Percentiles rank a stretch among this genome's conserved stretches.
These are phyloP conservation scores for Eustalomyia histrio DNA, from an alignment of 2,888 invertebrate species.

Conservation along the genomic window DNA sequence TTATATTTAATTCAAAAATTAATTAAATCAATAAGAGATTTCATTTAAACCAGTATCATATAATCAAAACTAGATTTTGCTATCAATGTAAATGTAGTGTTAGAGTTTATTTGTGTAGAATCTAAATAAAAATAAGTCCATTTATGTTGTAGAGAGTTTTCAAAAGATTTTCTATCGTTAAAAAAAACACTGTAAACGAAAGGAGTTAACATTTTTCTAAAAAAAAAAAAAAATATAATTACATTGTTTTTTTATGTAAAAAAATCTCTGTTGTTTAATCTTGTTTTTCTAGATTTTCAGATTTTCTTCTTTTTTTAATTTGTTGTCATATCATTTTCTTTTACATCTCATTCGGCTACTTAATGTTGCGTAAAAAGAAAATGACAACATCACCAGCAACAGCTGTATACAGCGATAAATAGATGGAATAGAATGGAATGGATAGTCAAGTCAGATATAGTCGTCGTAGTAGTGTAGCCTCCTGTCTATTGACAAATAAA, in stretches of 20 bases:
- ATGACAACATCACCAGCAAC: slow-evolving; percentile 49
- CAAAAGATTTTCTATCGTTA: neutral
- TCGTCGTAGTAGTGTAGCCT: too few relatives aligned
- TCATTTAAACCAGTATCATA: too few relatives aligned
- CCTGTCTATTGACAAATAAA: slow-evolving; percentile 34
- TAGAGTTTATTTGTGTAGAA: too few relatives aligned
- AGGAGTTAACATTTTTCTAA: neutral
- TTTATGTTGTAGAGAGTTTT: too few relatives aligned
- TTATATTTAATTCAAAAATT: too few relatives aligned
- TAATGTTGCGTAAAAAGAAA: slow-evolving; percentile 76
- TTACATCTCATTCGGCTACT: slow-evolving; percentile 77
- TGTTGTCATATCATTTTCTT: slow-evolving; percentile 70
- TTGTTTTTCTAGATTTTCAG: slow-evolving; percentile 1
- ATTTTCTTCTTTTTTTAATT: slow-evolving; percentile 6
- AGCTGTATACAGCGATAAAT: slow-evolving; percentile 35
- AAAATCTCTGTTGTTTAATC: slow-evolving; percentile 27
- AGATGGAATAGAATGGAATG: neutral
- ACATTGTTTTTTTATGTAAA: neutral
- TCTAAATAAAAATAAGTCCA: too few relatives aligned
- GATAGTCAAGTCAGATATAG: neutral
- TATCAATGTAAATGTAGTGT: too few relatives aligned
- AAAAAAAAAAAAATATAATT: neutral
- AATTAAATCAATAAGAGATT: too few relatives aligned
- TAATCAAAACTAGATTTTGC: too few relatives aligned
- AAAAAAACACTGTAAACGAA: neutral